Conservation (phyloP, 2,888 invertebrate genomes). For the Barypeithes pellucidus region DNA sequence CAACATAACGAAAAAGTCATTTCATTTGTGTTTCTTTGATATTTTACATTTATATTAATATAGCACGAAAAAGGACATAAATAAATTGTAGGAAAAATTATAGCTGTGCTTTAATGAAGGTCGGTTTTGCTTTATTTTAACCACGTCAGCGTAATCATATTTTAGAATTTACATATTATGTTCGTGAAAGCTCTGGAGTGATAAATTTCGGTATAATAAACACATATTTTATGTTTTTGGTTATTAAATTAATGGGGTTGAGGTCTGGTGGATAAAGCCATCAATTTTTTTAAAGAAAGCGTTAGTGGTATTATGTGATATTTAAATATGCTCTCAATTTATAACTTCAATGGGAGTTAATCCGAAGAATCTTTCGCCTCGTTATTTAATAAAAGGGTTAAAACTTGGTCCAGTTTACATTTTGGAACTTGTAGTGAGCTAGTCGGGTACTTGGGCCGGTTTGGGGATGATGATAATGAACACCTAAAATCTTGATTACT, state of each 20-base stretch:
- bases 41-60: too few relatives aligned
- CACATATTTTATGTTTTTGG: conserved; percentile 33
- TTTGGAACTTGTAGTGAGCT: too few relatives aligned
- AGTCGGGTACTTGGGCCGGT: too few relatives aligned
- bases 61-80: neutral
- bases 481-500: too few relatives aligned
- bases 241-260: conserved; percentile 32
- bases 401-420: too few relatives aligned
- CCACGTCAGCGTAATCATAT: conserved; percentile 30
- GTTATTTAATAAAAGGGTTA: neutral
- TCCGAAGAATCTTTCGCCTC: too few relatives aligned
- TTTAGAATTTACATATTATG: conserved; percentile 44
- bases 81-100: neutral
- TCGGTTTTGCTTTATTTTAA: conserved; percentile 31
- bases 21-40: too few relatives aligned
- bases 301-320: neutral
- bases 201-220: conserved; percentile 36
- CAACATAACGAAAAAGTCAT: too few relatives aligned
- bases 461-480: too few relatives aligned
- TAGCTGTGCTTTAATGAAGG: neutral
- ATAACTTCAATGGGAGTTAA: too few relatives aligned
- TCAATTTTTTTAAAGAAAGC: conserved; percentile 18
- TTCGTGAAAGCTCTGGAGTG: conserved; percentile 30
- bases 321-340: too few relatives aligned
- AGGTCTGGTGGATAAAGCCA: conserved; percentile 1